Conservation (phyloP, 2,888 invertebrate species). For the Diplolepis rosae region DNA sequence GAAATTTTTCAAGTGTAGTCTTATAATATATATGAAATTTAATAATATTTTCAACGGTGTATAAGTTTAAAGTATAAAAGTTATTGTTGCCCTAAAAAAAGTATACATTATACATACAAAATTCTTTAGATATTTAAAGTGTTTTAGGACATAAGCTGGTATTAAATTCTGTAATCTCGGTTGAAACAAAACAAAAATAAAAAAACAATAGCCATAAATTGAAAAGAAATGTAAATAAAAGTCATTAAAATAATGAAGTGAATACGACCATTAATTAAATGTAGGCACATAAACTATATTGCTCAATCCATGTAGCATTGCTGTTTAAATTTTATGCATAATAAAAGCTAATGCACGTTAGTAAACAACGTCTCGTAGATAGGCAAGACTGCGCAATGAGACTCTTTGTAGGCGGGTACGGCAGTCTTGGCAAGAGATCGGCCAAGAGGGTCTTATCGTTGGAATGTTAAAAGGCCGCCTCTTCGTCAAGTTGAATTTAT, state of each 20-base stretch:
- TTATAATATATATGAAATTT: too few species aligned
- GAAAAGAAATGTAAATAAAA: background rate
- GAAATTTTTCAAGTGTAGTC: too few species aligned
- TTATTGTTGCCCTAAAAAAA: too few species aligned
- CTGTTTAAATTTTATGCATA: constrained; percentile 31
- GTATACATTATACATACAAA: too few species aligned
- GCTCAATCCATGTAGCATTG: constrained; percentile 17
- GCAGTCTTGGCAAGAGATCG: constrained; percentile 33
- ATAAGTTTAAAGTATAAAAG: too few species aligned
- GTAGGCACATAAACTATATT: constrained; percentile 28
- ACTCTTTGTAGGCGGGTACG: constrained; percentile 29
- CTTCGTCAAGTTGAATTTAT: constrained; percentile 72
- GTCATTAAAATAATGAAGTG: constrained; percentile 16
- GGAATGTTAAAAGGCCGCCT: constrained; percentile 73
- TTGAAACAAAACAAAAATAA: too few species aligned
- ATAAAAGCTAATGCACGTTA: constrained; percentile 30
- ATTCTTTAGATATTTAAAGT: too few species aligned
- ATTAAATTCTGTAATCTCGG: too few species aligned
- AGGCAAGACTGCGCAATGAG: constrained; percentile 42
- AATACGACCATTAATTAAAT: constrained; percentile 22
- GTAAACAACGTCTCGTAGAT: constrained; percentile 38
- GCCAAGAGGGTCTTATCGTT: constrained; percentile 61
- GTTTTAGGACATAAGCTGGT: too few species aligned
- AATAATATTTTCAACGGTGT: too few species aligned
- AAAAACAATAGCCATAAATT: too few species aligned